phyloP scores from a whole-genome alignment of 2,888 invertebrate genomes.

The Agrotis puta region DNA sequence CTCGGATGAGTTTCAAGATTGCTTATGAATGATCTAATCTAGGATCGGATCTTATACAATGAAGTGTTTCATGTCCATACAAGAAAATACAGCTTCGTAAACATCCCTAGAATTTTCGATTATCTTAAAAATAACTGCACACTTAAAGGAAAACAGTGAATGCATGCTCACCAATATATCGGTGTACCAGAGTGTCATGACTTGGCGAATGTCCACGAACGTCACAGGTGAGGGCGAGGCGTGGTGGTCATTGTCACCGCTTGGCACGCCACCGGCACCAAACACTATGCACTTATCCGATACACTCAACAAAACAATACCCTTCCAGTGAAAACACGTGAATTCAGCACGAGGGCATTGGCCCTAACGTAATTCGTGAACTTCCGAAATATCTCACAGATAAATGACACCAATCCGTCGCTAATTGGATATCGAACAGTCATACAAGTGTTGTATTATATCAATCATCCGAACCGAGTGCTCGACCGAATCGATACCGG shows the following conservation, averaged over 20 bases:
- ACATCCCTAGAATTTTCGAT: not conserved
- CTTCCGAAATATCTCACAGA: conserved; percentile 74
- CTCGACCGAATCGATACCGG: conserved; percentile 62
- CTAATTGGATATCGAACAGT: conserved; percentile 52
- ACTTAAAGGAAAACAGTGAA: conserved; percentile 39
- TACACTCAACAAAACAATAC: conserved; percentile 70
- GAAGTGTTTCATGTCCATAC: too few relatives aligned
- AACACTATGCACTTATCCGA: conserved; percentile 78
- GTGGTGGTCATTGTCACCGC: conserved; percentile 85
- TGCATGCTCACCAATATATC: conserved; percentile 87
- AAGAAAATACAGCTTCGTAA: conserved; percentile 12
- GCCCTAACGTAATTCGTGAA: conserved; percentile 70
- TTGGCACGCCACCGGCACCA: conserved; percentile 75
- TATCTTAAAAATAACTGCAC: conserved; percentile 25
- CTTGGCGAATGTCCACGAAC: conserved; percentile 86
- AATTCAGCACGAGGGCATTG: conserved; percentile 74
- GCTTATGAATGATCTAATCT: too few relatives aligned
- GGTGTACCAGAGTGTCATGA: conserved; percentile 90
- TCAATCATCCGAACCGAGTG: conserved; percentile 66
- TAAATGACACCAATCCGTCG: conserved; percentile 67
- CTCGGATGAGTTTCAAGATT: not conserved
- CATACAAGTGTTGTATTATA: conserved; percentile 65
- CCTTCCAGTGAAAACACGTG: conserved; percentile 70
- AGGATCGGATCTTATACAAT: too few relatives aligned
- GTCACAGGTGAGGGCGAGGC: conserved; percentile 81